A percentile compares a stretch with the other conserved stretches of the same genome.
Evolutionary conservation across 1,140 invertebrate species (phyloP).

Genomic region (Elysia chlorotica): DNA sequence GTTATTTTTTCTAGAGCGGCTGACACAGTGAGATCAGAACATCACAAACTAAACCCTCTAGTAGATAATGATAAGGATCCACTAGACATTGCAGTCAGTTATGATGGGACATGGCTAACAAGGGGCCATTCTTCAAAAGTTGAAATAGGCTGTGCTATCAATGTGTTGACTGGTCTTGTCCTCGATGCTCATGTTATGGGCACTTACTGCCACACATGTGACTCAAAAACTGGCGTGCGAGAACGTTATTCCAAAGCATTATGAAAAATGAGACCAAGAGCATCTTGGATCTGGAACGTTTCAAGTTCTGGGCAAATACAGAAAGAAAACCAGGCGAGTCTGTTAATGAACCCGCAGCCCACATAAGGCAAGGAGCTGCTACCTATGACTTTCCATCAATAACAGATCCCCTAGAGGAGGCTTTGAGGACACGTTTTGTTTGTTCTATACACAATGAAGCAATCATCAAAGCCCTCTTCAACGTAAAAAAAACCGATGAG

Average conservation of each 20-base stretch:
- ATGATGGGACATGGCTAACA: not conserved
- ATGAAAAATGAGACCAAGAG: no score
- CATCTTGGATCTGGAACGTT: conserved; percentile 17
- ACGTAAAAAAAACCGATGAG: conserved; percentile 21
- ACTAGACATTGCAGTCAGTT: not conserved
- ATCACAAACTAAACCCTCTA: not conserved
- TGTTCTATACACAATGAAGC: conserved; percentile 25
- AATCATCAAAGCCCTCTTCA: conserved; percentile 24
- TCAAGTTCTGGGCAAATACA: conserved; percentile 9
- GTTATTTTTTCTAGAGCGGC: not conserved
- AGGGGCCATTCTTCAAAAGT: not conserved
- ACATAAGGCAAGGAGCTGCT: conserved; percentile 6
- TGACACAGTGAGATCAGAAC: not conserved
- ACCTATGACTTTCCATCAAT: conserved; percentile 27
- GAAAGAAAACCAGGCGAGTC: conserved; percentile 15
- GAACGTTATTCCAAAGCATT: no score
- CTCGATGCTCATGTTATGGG: not conserved
- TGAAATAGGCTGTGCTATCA: not conserved
- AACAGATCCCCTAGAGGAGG: conserved; percentile 23
- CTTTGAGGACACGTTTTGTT: conserved; percentile 24
- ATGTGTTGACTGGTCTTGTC: not conserved
- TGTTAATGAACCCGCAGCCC: not conserved
- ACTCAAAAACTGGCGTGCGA: no score
- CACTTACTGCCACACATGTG: not conserved
- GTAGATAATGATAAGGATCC: not conserved